Percentiles rank a stretch among this genome's conserved stretches.
phyloP scores from a whole-genome alignment of 2,113 vertebrate genomes.

The Pluvianellus socialis region DNA sequence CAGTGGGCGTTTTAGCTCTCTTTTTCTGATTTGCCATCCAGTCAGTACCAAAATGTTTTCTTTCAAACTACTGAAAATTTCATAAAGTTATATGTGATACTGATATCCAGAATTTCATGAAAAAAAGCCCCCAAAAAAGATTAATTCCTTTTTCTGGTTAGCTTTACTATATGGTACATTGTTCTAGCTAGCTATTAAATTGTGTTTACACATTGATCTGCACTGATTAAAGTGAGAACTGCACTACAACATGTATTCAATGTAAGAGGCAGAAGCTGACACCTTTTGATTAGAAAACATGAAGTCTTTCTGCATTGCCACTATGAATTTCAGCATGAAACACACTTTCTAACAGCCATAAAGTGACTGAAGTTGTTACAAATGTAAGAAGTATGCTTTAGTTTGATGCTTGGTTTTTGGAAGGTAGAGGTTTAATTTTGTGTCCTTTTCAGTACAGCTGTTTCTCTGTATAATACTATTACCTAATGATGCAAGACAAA shows the following conservation, averaged over 20 bases:
- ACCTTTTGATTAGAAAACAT: neutral
- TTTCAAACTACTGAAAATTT: neutral
- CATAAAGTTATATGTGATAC: neutral
- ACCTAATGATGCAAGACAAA: neutral
- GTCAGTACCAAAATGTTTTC: neutral
- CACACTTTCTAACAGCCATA: neutral
- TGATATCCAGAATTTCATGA: neutral
- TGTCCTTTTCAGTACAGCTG: neutral
- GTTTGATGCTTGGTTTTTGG: neutral
- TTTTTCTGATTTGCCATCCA: neutral
- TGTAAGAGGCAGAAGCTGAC: neutral
- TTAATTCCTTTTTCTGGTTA: neutral
- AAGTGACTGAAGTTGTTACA: neutral
- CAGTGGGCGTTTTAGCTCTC: neutral
- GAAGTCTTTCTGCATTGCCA: neutral
- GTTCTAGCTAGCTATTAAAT: neutral
- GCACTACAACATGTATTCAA: neutral
- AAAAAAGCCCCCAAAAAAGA: neutral
- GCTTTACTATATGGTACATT: neutral
- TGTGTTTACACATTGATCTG: neutral
- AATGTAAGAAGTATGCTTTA: neutral
- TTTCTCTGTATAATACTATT: neutral
- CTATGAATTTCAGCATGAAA: neutral
- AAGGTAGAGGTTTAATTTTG: neutral
- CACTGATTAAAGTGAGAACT: neutral